These are phyloP conservation scores for Cyanoderma ruficeps DNA, from an alignment of 2,113 vertebrate genomes.

Conservation along the genomic window DNA sequence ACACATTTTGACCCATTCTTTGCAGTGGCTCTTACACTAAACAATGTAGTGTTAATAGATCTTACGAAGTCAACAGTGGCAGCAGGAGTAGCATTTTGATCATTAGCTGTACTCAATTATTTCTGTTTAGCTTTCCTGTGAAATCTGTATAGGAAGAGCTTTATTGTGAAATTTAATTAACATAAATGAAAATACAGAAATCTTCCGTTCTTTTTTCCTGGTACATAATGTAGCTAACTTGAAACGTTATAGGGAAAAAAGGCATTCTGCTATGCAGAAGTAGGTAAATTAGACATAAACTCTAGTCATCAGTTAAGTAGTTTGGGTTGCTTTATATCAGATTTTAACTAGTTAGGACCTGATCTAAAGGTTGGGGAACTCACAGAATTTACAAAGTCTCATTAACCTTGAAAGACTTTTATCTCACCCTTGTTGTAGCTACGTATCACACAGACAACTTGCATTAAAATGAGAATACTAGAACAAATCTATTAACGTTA, in stretches of 20 bases:
- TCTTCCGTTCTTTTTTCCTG: neutral
- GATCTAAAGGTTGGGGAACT: neutral
- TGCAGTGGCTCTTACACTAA: neutral
- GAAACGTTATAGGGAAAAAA: neutral
- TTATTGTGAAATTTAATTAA: neutral
- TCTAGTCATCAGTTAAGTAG: neutral
- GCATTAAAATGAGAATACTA: neutral
- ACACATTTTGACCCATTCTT: neutral
- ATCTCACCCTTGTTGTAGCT: neutral
- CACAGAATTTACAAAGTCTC: neutral
- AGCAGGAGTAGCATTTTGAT: neutral
- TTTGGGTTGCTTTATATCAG: neutral
- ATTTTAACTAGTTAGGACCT: neutral
- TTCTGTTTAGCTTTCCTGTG: neutral
- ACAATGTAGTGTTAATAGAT: slow-evolving; percentile 10
- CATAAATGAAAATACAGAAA: neutral
- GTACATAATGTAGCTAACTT: neutral
- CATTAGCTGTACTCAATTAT: neutral
- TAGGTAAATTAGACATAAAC: neutral
- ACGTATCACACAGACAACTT: neutral
- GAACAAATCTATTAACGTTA: neutral
- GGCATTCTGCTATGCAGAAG: neutral
- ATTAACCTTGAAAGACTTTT: neutral
- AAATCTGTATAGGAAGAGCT: neutral
- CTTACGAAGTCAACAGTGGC: neutral